Percentiles rank a stretch among this genome's conserved stretches.
Evolutionary conservation across 1,140 invertebrate species (phyloP).

Genomic region (Drosophila orena): DNA sequence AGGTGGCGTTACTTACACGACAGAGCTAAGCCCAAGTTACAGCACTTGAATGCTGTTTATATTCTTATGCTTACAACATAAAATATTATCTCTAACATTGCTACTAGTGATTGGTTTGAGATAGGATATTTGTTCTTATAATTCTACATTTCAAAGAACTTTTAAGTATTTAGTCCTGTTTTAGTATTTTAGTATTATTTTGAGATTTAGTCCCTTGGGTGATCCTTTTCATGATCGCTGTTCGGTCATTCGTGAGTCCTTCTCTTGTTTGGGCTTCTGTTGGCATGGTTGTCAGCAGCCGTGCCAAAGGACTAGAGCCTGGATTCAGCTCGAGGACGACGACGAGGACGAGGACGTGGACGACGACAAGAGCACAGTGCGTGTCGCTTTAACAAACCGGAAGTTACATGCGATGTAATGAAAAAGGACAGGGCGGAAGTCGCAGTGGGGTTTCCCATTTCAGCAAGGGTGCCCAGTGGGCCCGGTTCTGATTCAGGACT

Average conservation of each 20-base stretch:
- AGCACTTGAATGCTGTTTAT: too few relatives aligned
- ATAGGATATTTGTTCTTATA: too few relatives aligned
- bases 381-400: conserved; percentile 83
- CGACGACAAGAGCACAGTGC: conserved; percentile 58
- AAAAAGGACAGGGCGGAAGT: conserved; percentile 81
- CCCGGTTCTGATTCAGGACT: conserved; percentile 21
- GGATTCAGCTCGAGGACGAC: conserved; percentile 29
- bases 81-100: too few relatives aligned
- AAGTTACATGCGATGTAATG: conserved; percentile 83
- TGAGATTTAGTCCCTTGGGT: too few relatives aligned
- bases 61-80: too few relatives aligned
- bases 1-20: too few relatives aligned
- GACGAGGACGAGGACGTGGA: conserved; percentile 1
- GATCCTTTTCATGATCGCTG: too few relatives aligned
- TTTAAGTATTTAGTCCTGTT: too few relatives aligned
- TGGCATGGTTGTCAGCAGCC: conserved; percentile 76
- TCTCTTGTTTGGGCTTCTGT: conserved; percentile 34
- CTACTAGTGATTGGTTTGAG: too few relatives aligned
- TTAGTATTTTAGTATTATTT: too few relatives aligned
- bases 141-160: too few relatives aligned
- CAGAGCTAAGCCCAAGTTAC: too few relatives aligned
- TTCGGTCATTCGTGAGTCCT: conserved; percentile 4
- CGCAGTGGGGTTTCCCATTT: conserved; percentile 40
- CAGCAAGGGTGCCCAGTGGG: not conserved
- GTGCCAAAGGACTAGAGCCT: conserved; percentile 50